Conservation (phyloP, 2,888 invertebrate species). For the Zygogramma bicolorata region DNA sequence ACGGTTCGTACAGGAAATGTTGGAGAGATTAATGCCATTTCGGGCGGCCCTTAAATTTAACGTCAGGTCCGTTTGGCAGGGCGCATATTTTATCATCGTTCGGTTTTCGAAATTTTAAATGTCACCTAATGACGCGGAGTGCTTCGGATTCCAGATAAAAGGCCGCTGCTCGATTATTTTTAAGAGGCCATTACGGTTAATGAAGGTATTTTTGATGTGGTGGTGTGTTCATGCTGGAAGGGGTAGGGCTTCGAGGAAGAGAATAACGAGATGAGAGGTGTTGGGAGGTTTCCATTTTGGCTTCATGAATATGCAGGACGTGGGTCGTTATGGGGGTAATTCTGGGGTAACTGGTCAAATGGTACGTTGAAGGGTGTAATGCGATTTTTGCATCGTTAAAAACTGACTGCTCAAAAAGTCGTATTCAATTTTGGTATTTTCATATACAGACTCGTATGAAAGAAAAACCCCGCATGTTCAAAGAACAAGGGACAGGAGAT, state of each 20-base stretch:
- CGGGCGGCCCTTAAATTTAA: slow-evolving; percentile 48
- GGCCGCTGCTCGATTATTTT: neutral
- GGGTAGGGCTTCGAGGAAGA: neutral
- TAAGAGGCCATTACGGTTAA: neutral
- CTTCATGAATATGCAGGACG: neutral
- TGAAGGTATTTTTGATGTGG: neutral
- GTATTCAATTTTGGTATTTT: too few relatives aligned
- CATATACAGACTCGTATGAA: too few relatives aligned
- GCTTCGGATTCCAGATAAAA: neutral
- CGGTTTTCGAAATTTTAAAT: slow-evolving; percentile 36
- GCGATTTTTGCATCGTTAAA: too few relatives aligned
- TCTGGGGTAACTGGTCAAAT: too few relatives aligned
- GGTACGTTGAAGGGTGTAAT: too few relatives aligned
- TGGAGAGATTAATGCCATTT: slow-evolving; percentile 59
- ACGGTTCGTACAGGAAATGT: slow-evolving; percentile 59
- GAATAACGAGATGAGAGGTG: neutral
- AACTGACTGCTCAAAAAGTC: too few relatives aligned
- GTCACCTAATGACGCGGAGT: slow-evolving; percentile 33
- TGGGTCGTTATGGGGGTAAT: too few relatives aligned
- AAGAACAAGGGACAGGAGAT: too few relatives aligned
- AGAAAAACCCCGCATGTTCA: too few relatives aligned
- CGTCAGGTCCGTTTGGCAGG: slow-evolving; percentile 24
- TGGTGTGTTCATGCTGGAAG: neutral
- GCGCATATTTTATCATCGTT: slow-evolving; percentile 37
- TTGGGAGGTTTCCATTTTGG: neutral